Conservation (phyloP, 2,113 vertebrate species). For the Baryphthengus martii region DNA sequence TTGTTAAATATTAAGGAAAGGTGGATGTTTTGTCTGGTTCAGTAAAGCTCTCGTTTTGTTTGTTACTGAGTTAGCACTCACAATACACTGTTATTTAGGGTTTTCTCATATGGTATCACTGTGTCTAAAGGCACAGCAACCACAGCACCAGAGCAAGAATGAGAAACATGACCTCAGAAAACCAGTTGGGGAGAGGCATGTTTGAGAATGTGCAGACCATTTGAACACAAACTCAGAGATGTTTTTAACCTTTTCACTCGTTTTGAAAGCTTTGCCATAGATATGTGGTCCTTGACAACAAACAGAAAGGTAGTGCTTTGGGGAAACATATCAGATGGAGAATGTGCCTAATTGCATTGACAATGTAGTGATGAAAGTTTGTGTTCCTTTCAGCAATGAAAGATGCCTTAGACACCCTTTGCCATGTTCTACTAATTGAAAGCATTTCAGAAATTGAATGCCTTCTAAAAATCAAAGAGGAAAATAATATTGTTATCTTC, state of each 20-base stretch:
- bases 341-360: slow-evolving; percentile 1
- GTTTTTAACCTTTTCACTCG: slow-evolving; percentile 41
- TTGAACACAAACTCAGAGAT: not conserved
- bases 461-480: not conserved
- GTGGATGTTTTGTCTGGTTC: slow-evolving; percentile 14
- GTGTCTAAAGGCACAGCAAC: not conserved
- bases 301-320: not conserved
- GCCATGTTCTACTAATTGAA: slow-evolving; percentile 1
- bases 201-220: not conserved
- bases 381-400: slow-evolving; percentile 14
- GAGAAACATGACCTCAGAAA: not conserved
- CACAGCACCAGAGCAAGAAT: not conserved
- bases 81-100: not conserved
- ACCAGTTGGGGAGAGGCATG: not conserved
- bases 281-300: not conserved
- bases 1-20: slow-evolving; percentile 3
- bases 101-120: not conserved
- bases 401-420: not conserved
- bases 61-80: not conserved
- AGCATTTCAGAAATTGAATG: not conserved
- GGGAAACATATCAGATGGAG: not conserved
- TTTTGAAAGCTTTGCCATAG: slow-evolving; percentile 12
- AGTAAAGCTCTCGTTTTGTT: slow-evolving; percentile 8
- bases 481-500: not conserved
- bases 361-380: not conserved